These are phyloP conservation scores for Psix sp. DNA, from an alignment of 1,140 invertebrate genomes.

Conservation along the genomic window DNA sequence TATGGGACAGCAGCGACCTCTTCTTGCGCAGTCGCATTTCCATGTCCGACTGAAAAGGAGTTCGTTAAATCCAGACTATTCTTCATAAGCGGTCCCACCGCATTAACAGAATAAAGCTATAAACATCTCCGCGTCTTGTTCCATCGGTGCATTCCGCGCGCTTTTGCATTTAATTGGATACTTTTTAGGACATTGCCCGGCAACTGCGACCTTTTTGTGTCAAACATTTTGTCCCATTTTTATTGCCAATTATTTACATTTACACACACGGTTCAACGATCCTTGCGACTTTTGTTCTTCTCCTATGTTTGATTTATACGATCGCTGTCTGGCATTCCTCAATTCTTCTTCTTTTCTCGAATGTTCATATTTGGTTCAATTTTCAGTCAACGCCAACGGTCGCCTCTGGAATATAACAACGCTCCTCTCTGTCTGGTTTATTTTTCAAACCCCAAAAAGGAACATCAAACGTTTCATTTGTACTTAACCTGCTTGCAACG, in stretches of 20 bases:
- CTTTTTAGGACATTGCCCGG: conserved; percentile 17
- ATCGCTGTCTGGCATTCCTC: too few relatives aligned
- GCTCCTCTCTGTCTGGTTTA: too few relatives aligned
- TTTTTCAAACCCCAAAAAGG: too few relatives aligned
- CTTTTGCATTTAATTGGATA: conserved; percentile 54
- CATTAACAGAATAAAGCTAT: conserved; percentile 55
- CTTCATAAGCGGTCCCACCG: conserved; percentile 34
- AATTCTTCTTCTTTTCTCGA: too few relatives aligned
- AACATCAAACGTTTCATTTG: too few relatives aligned
- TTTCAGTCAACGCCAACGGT: too few relatives aligned
- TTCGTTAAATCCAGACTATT: conserved; percentile 47
- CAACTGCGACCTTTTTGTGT: conserved; percentile 25
- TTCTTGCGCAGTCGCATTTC: conserved; percentile 55
- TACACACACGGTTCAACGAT: too few relatives aligned
- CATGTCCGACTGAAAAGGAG: conserved; percentile 52
- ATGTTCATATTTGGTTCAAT: too few relatives aligned
- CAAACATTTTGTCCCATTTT: conserved; percentile 24
- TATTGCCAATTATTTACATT: conserved; percentile 46
- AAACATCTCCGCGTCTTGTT: conserved; percentile 47
- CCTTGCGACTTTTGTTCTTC: too few relatives aligned
- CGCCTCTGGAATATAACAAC: too few relatives aligned
- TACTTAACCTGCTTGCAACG: too few relatives aligned
- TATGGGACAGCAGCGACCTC: conserved; percentile 45
- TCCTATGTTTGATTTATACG: too few relatives aligned
- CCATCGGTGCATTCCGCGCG: conserved; percentile 42